Percentiles rank a stretch among this genome's conserved stretches.
phyloP scores from a whole-genome alignment of 2,888 invertebrate genomes.

The Notocelia uddmanniana region DNA sequence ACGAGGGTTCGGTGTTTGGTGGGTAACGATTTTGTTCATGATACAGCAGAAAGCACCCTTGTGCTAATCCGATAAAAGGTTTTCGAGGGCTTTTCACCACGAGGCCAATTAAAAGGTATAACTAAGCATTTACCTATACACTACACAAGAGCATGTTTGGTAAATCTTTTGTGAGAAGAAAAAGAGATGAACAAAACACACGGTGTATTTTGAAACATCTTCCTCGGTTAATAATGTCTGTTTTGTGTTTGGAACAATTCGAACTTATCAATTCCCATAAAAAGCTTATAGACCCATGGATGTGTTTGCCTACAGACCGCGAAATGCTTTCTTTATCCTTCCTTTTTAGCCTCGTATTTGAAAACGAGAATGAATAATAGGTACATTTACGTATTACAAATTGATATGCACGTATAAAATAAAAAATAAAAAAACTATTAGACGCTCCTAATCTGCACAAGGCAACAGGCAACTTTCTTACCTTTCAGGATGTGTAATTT shows the following conservation, averaged over 20 bases:
- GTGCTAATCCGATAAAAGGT: conserved; percentile 41
- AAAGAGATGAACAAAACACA: background rate
- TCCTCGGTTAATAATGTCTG: background rate
- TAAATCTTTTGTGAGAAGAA: background rate
- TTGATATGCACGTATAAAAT: background rate
- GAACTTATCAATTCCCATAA: too few relatives aligned
- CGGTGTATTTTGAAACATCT: background rate
- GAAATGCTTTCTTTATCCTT: background rate
- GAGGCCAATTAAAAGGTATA: conserved; percentile 32
- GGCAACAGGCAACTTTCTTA: conserved; percentile 25
- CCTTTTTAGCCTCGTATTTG: background rate
- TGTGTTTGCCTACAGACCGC: background rate
- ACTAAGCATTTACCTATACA: conserved; percentile 17
- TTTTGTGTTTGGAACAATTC: background rate
- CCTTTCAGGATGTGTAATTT: conserved; percentile 19
- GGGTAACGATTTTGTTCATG: conserved; percentile 58
- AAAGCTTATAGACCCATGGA: background rate
- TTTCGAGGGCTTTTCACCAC: conserved; percentile 36
- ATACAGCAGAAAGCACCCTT: conserved; percentile 58
- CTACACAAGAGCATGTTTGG: background rate
- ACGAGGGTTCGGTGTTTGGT: conserved; percentile 38
- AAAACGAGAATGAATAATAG: background rate
- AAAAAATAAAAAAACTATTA: conserved; percentile 23
- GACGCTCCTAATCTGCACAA: conserved; percentile 15
- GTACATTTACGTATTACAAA: background rate